Evolutionary conservation across 2,797 vertebrate genomes (phyloP).

Genomic region (Epinephelus awoara): DNA sequence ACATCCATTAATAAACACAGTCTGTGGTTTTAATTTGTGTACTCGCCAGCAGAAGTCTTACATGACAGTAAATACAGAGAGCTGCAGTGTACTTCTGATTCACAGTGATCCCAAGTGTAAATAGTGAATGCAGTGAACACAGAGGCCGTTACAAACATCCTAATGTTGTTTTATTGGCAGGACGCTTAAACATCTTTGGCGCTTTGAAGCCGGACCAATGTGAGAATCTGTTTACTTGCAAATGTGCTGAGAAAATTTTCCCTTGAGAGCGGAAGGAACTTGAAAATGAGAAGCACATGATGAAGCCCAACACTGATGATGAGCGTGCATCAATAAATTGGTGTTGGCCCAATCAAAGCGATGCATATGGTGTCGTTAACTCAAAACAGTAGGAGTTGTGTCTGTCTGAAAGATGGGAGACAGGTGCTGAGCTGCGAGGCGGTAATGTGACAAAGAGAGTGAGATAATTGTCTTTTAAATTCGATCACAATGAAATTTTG

Average conservation of each 20-base stretch:
- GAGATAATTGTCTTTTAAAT: slow-evolving; percentile 51
- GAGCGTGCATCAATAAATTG: slow-evolving; percentile 21
- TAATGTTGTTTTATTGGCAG: slow-evolving; percentile 5
- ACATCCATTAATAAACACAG: too few species aligned
- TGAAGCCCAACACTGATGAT: slow-evolving; percentile 19
- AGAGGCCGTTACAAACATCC: slow-evolving; percentile 8
- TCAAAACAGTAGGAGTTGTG: too few species aligned
- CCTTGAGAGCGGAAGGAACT: slow-evolving; percentile 20
- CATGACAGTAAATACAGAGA: not conserved
- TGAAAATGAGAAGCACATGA: slow-evolving; percentile 59
- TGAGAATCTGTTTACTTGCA: slow-evolving; percentile 28
- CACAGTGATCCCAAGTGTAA: slow-evolving; percentile 4
- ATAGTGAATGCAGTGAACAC: not conserved
- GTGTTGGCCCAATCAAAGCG: not conserved
- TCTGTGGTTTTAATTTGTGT: not conserved
- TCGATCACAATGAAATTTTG: slow-evolving; percentile 43
- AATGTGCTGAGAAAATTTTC: slow-evolving; percentile 54
- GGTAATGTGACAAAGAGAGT: slow-evolving; percentile 43
- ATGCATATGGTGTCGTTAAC: not conserved
- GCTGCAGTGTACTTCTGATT: not conserved
- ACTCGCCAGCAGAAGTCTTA: not conserved
- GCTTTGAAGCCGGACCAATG: slow-evolving; percentile 26
- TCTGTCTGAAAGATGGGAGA: slow-evolving; percentile 11
- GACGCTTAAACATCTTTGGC: slow-evolving; percentile 1
- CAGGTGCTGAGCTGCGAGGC: not conserved